These are phyloP conservation scores for Campoplex capitator DNA, from an alignment of 2,888 invertebrate species.

Conservation along the genomic window DNA sequence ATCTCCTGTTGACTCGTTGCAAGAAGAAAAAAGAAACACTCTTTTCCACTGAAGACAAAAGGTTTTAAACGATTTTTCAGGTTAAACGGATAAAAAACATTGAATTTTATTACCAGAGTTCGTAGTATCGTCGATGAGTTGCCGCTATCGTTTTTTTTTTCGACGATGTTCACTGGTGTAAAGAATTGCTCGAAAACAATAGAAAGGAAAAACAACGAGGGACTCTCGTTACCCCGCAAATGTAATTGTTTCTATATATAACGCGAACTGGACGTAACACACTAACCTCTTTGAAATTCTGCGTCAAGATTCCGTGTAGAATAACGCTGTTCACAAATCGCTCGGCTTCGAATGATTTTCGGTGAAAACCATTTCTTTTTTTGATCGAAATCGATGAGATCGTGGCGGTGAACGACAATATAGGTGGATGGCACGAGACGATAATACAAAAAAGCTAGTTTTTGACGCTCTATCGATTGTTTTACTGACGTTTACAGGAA, in stretches of 20 bases:
- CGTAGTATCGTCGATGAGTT: neutral
- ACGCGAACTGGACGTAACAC: conserved; percentile 1
- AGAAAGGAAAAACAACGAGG: neutral
- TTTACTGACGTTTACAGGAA: neutral
- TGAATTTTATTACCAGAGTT: neutral
- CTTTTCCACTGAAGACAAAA: neutral
- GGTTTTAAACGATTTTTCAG: neutral
- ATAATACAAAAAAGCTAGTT: neutral
- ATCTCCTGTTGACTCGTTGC: neutral
- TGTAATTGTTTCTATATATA: neutral
- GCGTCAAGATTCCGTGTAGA: neutral
- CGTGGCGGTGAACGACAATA: neutral
- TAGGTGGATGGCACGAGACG: neutral
- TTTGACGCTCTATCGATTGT: conserved; percentile 18
- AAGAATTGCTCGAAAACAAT: neutral
- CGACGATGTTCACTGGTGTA: neutral
- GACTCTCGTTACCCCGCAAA: neutral
- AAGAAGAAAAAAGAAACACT: neutral
- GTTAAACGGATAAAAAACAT: neutral
- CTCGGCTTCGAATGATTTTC: neutral
- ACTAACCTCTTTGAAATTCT: conserved; percentile 37
- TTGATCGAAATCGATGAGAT: neutral
- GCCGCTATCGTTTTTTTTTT: neutral
- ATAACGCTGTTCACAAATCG: neutral
- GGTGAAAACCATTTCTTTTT: neutral